Evolutionary conservation across 2,797 vertebrate genomes (phyloP).

Genomic region (Zenarchopterus dispar): DNA sequence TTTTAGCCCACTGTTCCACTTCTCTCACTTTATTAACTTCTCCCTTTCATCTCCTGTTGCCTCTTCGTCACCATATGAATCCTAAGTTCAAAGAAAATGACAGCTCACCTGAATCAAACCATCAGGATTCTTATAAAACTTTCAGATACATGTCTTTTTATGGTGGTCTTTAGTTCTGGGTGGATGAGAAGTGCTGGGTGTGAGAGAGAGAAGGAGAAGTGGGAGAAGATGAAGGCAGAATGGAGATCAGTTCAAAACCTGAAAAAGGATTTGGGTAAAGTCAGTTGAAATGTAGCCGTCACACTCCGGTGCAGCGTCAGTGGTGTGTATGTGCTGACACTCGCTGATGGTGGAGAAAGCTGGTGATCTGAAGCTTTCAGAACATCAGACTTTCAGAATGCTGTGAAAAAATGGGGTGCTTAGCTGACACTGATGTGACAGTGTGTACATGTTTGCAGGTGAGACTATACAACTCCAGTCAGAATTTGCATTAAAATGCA

Average conservation of each 20-base stretch:
- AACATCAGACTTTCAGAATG: constrained; percentile 11
- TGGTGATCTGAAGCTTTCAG: constrained; percentile 41
- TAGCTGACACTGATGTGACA: not conserved
- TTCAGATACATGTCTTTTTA: constrained; percentile 8
- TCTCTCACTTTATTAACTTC: constrained; percentile 8
- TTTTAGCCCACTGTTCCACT: not conserved
- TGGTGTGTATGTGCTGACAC: constrained; percentile 23
- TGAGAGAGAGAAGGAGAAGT: not conserved
- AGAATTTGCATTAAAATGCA: no score
- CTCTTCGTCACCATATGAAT: constrained; percentile 29
- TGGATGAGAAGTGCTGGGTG: constrained; percentile 7
- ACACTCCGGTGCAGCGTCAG: constrained; percentile 18
- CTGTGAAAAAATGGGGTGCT: constrained; percentile 37
- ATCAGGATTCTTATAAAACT: constrained; percentile 4
- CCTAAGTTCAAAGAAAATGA: constrained; percentile 22
- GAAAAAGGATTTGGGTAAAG: constrained; percentile 30
- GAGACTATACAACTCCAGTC: no score
- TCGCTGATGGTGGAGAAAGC: constrained; percentile 27
- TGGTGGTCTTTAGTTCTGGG: constrained; percentile 6
- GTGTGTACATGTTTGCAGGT: not conserved
- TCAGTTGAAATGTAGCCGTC: constrained; percentile 30
- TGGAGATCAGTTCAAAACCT: constrained; percentile 22
- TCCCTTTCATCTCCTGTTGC: constrained; percentile 22
- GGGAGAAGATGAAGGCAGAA: constrained; percentile 2
- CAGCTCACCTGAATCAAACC: constrained; percentile 50